Evolutionary conservation across 1,140 invertebrate species (phyloP).

Genomic region (Drosophila dunni): DNA sequence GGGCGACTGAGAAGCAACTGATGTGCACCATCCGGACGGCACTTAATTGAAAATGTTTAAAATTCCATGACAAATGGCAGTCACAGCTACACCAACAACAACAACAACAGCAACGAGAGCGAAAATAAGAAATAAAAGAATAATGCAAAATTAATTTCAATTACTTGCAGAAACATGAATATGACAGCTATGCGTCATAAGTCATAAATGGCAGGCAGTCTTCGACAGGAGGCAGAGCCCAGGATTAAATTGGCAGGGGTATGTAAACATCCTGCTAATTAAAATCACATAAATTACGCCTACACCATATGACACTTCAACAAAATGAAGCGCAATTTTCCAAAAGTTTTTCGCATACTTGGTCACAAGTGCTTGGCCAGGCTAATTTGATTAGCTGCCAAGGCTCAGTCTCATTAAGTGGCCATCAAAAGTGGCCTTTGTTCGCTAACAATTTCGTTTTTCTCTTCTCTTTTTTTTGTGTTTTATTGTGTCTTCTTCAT

Average conservation of each 20-base stretch:
- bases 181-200: constrained; percentile 78
- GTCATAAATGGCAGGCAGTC: constrained; percentile 37
- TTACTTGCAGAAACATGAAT: constrained; percentile 73
- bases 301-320: constrained; percentile 66
- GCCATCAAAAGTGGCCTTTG: constrained; percentile 54
- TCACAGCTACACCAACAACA: constrained; percentile 15
- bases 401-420: constrained; percentile 66
- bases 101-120: constrained; percentile 13
- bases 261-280: constrained; percentile 61
- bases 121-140: constrained; percentile 25
- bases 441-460: constrained; percentile 23
- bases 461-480: constrained; percentile 19
- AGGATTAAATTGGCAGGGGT: constrained; percentile 5
- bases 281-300: constrained; percentile 79
- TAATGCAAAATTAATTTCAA: constrained; percentile 82
- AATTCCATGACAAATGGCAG: constrained; percentile 73
- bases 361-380: constrained; percentile 70
- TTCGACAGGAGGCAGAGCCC: constrained; percentile 10
- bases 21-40: constrained; percentile 50
- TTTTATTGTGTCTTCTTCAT: constrained; percentile 21
- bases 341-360: constrained; percentile 63
- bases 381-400: constrained; percentile 75
- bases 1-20: constrained; percentile 13
- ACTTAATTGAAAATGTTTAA: constrained; percentile 82
- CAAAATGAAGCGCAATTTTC: constrained; percentile 58